Conservation (phyloP, 2,888 invertebrate species). For the Trichacis sp. region DNA sequence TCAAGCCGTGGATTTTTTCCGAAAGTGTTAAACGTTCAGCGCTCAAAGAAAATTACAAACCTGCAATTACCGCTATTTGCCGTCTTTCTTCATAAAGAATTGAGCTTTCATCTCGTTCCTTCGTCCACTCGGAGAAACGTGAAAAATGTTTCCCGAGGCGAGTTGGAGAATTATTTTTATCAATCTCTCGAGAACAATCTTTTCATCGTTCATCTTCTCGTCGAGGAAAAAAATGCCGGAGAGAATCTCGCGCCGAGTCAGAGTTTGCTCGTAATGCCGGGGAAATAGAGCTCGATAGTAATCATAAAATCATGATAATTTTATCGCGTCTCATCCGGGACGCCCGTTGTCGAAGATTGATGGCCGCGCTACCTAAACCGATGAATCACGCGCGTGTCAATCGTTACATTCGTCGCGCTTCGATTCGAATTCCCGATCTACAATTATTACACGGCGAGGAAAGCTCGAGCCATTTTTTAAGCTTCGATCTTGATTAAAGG, state of each 20-base stretch:
- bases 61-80: too few relatives aligned
- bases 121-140: background rate
- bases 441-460: background rate
- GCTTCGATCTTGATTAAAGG: background rate
- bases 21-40: too few relatives aligned
- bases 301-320: constrained; percentile 12
- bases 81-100: too few relatives aligned
- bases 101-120: background rate
- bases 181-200: background rate
- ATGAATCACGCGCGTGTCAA: constrained; percentile 7
- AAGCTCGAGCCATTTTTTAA: too few relatives aligned
- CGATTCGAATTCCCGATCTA: background rate
- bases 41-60: too few relatives aligned
- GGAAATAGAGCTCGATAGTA: constrained; percentile 6
- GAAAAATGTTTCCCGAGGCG: background rate
- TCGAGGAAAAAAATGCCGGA: background rate
- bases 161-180: background rate
- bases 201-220: background rate
- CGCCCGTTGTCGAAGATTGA: constrained; percentile 21
- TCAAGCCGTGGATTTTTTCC: too few relatives aligned
- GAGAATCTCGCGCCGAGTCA: background rate
- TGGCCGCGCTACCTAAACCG: constrained; percentile 18
- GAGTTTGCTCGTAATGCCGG: constrained; percentile 10
- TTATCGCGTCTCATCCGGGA: constrained; percentile 17
- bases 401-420: background rate